Evolutionary conservation across 2,797 vertebrate genomes (phyloP), one percentile per base, ranked within the genome.

Genomic region (Danionella dracula): DNA sequence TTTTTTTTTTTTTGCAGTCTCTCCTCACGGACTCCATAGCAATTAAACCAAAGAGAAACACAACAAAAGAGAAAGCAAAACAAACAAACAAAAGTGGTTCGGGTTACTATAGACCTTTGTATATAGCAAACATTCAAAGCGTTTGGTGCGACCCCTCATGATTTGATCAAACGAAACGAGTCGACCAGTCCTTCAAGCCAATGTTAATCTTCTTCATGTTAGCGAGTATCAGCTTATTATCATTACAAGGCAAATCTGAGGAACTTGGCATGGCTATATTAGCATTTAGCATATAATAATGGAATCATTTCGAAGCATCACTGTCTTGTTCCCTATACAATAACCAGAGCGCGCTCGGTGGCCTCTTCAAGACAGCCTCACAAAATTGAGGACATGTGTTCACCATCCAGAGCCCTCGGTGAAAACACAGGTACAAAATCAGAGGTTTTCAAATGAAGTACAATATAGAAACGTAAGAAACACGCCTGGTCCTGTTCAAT

Each of bases 331-430:
- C 82, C 87, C 85, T 81, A 84, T 87, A 34, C 32, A 34, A 9
- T 34, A 34, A 35, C 32, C 8, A 35, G 32, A 66, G 49, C 68
- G 80, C 82, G 56, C 85, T 85, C 85, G 82, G 84, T 88, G 82
- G 78, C 29, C 64, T 88, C 66, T 91, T 83, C 86, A 90, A 92
- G 90, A 90, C 89, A 90, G 91, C 92, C 92, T 93, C 92, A 93
- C 90, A 93, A 92, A 93, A 93, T 93, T 92, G 92, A 93, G 92
- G 92, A 93, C 90, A 55, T 54, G 62, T 85, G 85, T 72, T 54
- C 89, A 91, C 91, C 90, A 90, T 78, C 89, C 86, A 86, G 85
- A 87, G 66, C 84, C 89, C 90, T 90, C 86, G 55, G 85, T 86
- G 88, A 92, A 84, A 84, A 89, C 86, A 77, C 86, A 84, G 82